Evolutionary conservation across 2,888 invertebrate genomes (phyloP), one percentile per base, ranked within the genome.

Genomic region (Drosophila kambysellisi): DNA sequence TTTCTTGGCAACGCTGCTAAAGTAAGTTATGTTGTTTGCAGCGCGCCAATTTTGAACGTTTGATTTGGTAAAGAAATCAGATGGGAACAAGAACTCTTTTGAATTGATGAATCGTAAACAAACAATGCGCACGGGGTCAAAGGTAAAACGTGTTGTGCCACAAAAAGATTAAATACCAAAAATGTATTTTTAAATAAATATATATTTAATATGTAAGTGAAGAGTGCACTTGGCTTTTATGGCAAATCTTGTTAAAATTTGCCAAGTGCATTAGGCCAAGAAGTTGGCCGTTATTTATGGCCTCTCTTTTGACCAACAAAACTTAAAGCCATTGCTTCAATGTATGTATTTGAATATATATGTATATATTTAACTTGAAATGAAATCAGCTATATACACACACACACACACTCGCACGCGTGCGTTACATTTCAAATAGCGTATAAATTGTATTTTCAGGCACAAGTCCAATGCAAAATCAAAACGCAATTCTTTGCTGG

Each of bases 401-500:
- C 48, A 66, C 35, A 46, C 32, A 51, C 41, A 60, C 70, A 62
- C 59, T 62, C 54, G 60, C 57, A 64, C 17, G 58, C 74, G 83
- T 86, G 87, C 74, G 74, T 74, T 61, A 87, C 74, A 87, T 87
- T 82, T 89, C 65, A 89, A 89, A 87, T 74, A 75, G 74, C 79
- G 70, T 72, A 84, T 79, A 86, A 67, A 86, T 79, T 53, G 52
- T 53, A 67, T 54, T 61, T 78, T 66, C 29, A 37, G 54, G 20
- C 48, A 63, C 76, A 79, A 88, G 83, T 78, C 80, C 75, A 88
- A 88, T 89, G 88, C 83, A 86, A 88, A 88, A 83, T 90, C 90
- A 83, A 90, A 86, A 76, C 76, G 80, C 80, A 83, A 78, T 84
- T 75, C 61, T 54, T 71, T 66, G 83, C 82, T 72, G 89, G 89